phyloP scores from a whole-genome alignment of 2,888 invertebrate species.

The Lasioglossum leucozonium region DNA sequence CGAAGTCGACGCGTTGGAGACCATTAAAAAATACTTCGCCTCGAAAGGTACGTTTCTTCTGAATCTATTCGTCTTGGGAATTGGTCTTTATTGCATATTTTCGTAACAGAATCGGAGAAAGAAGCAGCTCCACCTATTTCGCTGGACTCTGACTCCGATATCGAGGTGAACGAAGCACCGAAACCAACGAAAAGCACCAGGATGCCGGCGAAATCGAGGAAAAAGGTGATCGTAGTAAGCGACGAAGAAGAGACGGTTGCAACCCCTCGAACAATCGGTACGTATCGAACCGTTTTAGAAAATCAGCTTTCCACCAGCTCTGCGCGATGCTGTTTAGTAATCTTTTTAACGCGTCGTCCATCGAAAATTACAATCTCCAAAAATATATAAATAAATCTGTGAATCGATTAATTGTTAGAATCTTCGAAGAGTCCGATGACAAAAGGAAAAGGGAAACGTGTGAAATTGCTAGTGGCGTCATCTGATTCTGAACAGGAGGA shows the following conservation, averaged over 20 bases:
- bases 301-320: conserved; percentile 57
- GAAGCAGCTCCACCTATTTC: conserved; percentile 34
- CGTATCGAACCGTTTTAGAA: conserved; percentile 19
- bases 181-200: conserved; percentile 10
- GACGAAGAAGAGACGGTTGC: conserved; percentile 8
- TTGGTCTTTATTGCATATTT: neutral
- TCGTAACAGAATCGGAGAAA: conserved; percentile 30
- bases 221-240: neutral
- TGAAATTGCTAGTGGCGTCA: conserved; percentile 60
- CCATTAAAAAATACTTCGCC: conserved; percentile 74
- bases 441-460: conserved; percentile 1
- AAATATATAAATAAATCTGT: neutral
- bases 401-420: neutral
- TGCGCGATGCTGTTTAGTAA: conserved; percentile 17
- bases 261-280: conserved; percentile 51
- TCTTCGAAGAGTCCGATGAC: neutral
- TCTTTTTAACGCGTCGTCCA: neutral
- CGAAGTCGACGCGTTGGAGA: conserved; percentile 83
- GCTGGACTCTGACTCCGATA: neutral
- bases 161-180: neutral
- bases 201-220: neutral
- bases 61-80: neutral
- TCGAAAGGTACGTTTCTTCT: conserved; percentile 53
- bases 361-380: too few relatives aligned
- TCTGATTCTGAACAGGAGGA: conserved; percentile 74